phyloP scores from a whole-genome alignment of 2,113 vertebrate species.

The Cichladusa arquata region DNA sequence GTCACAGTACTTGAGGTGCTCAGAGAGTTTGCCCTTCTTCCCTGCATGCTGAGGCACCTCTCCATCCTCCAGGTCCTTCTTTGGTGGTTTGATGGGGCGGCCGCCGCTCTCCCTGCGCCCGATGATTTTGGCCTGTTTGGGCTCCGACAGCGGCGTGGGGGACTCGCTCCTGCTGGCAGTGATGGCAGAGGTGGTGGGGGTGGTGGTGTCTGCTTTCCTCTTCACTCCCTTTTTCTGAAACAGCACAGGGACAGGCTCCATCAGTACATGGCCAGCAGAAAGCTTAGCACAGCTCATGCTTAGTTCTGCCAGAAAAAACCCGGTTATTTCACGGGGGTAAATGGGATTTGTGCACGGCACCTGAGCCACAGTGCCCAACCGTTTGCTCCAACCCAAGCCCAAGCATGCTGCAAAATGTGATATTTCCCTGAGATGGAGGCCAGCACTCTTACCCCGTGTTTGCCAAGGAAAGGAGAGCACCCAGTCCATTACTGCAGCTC shows the following conservation, averaged over 20 bases:
- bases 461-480: constrained; percentile 29
- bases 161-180: constrained; percentile 79
- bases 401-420: neutral
- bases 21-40: constrained; percentile 77
- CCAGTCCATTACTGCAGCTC: constrained; percentile 43
- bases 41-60: constrained; percentile 73
- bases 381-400: constrained; percentile 10
- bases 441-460: constrained; percentile 10
- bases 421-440: neutral
- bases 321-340: neutral
- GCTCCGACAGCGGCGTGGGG: constrained; percentile 72
- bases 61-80: constrained; percentile 79
- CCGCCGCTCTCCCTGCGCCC: constrained; percentile 79
- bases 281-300: neutral
- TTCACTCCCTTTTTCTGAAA: constrained; percentile 97
- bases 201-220: constrained; percentile 94
- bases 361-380: constrained; percentile 45
- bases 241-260: rapidly evolving
- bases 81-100: constrained; percentile 84
- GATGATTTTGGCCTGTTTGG: constrained; percentile 83
- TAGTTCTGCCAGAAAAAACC: neutral
- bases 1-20: constrained; percentile 88
- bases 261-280: neutral
- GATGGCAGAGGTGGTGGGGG: constrained; percentile 93
- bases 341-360: neutral